phyloP scores from a whole-genome alignment of 2,113 vertebrate genomes.

The Tautogolabrus adspersus region DNA sequence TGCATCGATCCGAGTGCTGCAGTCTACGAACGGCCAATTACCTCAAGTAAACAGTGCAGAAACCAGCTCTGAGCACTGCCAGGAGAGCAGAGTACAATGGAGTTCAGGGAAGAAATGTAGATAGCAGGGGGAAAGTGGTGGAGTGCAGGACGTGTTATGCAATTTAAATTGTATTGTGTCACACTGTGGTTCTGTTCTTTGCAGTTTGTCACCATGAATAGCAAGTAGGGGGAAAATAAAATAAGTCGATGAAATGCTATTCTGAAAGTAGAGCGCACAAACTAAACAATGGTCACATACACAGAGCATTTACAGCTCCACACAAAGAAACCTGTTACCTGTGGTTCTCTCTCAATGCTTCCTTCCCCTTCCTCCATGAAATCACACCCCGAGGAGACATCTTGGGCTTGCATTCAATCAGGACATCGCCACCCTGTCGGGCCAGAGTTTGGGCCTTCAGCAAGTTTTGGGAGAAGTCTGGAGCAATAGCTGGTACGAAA shows the following conservation, averaged over 20 bases:
- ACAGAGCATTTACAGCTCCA: slow-evolving; percentile 11
- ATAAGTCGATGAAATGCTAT: slow-evolving; percentile 47
- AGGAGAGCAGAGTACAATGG: slow-evolving; percentile 47
- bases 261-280: slow-evolving; percentile 35
- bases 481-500: slow-evolving; percentile 75
- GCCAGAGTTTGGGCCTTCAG: slow-evolving; percentile 80
- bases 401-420: slow-evolving; percentile 92
- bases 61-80: slow-evolving; percentile 45
- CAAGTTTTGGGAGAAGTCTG: slow-evolving; percentile 83
- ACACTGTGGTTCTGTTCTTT: slow-evolving; percentile 52
- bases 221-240: slow-evolving; percentile 53
- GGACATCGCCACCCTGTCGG: slow-evolving; percentile 88
- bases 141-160: slow-evolving; percentile 52
- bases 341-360: slow-evolving; percentile 84
- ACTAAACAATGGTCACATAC: slow-evolving; percentile 33
- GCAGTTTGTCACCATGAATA: slow-evolving; percentile 70
- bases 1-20: slow-evolving; percentile 70
- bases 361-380: slow-evolving; percentile 94
- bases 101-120: slow-evolving; percentile 49
- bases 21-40: slow-evolving; percentile 77
- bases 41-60: slow-evolving; percentile 76
- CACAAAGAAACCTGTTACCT: slow-evolving; percentile 67
- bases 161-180: slow-evolving; percentile 63
- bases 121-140: slow-evolving; percentile 29
- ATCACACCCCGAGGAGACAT: slow-evolving; percentile 93